These are phyloP conservation scores for Girardia tigrina DNA, from an alignment of 2,888 invertebrate species.

Conservation along the genomic window DNA sequence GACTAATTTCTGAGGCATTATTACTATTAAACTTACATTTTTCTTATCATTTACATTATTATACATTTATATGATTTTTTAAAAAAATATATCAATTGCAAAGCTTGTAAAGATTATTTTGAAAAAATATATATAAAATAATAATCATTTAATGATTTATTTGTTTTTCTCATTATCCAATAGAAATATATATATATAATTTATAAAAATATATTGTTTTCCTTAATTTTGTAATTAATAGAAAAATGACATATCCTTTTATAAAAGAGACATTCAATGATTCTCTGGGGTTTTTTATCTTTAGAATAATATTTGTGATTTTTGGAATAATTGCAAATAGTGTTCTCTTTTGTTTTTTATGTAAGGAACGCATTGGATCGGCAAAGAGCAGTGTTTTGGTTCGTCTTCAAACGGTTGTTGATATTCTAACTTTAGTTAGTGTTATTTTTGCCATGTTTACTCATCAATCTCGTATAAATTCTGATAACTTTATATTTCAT, in stretches of 20 bases:
- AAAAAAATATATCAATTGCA: too few species aligned
- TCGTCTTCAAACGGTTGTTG: neutral
- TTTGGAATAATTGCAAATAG: neutral
- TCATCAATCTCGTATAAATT: neutral
- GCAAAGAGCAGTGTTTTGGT: neutral
- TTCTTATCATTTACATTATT: too few species aligned
- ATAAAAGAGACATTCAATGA: neutral
- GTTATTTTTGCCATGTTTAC: neutral
- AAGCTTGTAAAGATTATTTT: too few species aligned
- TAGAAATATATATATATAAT: too few species aligned
- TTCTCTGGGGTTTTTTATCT: constrained; percentile 1
- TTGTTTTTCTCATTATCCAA: too few species aligned
- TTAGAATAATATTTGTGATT: neutral
- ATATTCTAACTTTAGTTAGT: neutral
- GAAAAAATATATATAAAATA: too few species aligned
- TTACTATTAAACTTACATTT: too few species aligned
- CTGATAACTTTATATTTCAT: neutral
- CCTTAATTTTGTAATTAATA: too few species aligned
- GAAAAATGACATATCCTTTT: neutral
- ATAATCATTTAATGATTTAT: too few species aligned
- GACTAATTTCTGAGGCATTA: too few species aligned
- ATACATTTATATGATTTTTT: too few species aligned
- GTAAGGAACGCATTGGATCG: neutral
- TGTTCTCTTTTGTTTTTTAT: neutral
- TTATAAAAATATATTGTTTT: too few species aligned